Evolutionary conservation across 2,888 invertebrate genomes (phyloP), one percentile per base, ranked within the genome.

Genomic region (Trachelus tabidus): DNA sequence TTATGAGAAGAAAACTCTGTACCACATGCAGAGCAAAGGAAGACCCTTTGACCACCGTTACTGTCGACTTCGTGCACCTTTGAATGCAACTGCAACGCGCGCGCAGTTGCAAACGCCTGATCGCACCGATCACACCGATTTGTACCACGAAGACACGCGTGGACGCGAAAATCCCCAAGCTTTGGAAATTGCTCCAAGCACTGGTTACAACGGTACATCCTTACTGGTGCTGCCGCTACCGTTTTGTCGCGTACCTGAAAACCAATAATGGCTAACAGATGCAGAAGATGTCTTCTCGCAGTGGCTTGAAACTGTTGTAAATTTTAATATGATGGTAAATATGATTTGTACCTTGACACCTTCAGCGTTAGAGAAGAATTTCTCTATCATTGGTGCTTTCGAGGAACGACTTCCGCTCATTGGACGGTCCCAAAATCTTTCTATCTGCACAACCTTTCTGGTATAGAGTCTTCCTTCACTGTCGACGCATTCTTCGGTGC

Each of bases 1-100:
- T 96, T 96, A 83, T 94, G 94, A 0, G 95, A 94, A 0, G 93
- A 93, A 85, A 96, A 96, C 37, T 93, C 91, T 0, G 96, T 96
- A 69, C 93, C 93, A 85, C 96, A 96, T n/a, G 94, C 92, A 11
- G 92, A 92, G 84, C 96, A 96, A 76, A 93, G 89, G 82, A 93
- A 94, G 1, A 92, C 91, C 6, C 91, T 91, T 75, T 85, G 84
- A 73, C 86, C 82, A 15, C 85, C 83, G 40, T 84, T 84, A 69
- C 81, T 81, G 33, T 90, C 86, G 68, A 85, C 82, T 86, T 93
- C 93, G 87, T 95, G 95, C 1, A 92, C 92, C 86, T 94, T 94
- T 92, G 94, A 93, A 84, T 95, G 95, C 1, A 93, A 92, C 80
- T 93, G 93, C 73, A 95, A 87, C 0, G 94, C 94, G 84, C 94